These are phyloP conservation scores for Cirrhinus molitorella DNA, from an alignment of 2,797 vertebrate genomes.

Conservation along the genomic window DNA sequence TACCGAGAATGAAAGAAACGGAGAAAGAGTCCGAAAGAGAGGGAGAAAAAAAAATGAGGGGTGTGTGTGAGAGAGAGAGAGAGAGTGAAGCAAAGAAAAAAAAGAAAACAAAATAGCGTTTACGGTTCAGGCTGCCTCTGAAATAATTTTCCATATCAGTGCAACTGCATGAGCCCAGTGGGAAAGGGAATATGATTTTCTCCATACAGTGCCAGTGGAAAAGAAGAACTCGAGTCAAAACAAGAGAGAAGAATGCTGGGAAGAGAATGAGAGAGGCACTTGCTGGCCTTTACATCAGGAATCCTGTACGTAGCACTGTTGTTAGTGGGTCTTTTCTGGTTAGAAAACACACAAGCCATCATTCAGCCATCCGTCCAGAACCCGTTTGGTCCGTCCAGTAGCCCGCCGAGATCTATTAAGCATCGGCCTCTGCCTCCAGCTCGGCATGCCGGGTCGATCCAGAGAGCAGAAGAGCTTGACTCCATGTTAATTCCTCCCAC, in stretches of 20 bases:
- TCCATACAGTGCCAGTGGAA: conserved; percentile 76
- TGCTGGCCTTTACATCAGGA: conserved; percentile 53
- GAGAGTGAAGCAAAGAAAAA: conserved; percentile 32
- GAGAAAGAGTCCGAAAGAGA: conserved; percentile 44
- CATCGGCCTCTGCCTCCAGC: conserved; percentile 46
- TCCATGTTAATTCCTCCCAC: conserved; percentile 49
- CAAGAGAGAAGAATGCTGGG: conserved; percentile 49
- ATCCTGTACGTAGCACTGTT: conserved; percentile 45
- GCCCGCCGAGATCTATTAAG: conserved; percentile 56
- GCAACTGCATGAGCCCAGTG: conserved; percentile 71
- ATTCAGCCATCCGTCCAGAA: conserved; percentile 45
- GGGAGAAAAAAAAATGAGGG: conserved; percentile 31
- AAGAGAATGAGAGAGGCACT: conserved; percentile 38
- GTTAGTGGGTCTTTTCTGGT: conserved; percentile 54
- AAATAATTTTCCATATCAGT: conserved; percentile 82
- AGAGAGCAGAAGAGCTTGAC: conserved; percentile 44
- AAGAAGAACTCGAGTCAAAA: conserved; percentile 67
- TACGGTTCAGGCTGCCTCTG: conserved; percentile 74
- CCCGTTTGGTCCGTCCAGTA: conserved; percentile 41
- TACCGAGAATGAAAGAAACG: conserved; percentile 60
- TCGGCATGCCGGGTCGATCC: conserved; percentile 37
- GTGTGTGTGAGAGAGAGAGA: conserved; percentile 14
- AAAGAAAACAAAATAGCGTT: conserved; percentile 73
- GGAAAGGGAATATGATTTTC: conserved; percentile 80
- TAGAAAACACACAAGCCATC: conserved; percentile 49